Conservation (phyloP, 2,888 invertebrate species). For the Lithophane semibrunnea region DNA sequence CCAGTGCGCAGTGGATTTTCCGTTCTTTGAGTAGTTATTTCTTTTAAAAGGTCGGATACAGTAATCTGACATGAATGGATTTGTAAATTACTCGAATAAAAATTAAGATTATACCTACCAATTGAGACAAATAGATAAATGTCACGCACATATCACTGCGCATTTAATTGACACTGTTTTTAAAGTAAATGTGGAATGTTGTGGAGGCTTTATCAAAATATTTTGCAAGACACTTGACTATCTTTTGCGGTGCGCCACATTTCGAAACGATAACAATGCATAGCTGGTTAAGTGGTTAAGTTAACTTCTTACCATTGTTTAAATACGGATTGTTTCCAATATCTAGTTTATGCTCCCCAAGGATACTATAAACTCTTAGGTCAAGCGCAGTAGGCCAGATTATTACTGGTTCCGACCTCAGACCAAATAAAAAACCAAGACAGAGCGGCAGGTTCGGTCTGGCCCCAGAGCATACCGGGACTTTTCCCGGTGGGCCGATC, state of each 20-base stretch:
- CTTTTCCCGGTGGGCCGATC: no score
- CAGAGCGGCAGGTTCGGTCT: no score
- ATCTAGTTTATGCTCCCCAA: background rate
- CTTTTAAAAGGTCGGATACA: conserved; percentile 16
- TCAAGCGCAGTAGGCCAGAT: conserved; percentile 4
- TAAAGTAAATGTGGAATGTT: conserved; percentile 39
- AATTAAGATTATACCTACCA: conserved; percentile 12
- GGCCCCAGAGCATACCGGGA: no score
- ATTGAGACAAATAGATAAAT: conserved; percentile 26
- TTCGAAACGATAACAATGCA: conserved; percentile 45
- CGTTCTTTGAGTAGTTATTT: conserved; percentile 16
- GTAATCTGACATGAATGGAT: conserved; percentile 8
- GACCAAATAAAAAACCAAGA: no score
- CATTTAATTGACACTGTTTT: conserved; percentile 52
- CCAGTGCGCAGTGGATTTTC: conserved; percentile 32
- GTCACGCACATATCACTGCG: conserved; percentile 9
- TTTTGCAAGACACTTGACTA: conserved; percentile 51
- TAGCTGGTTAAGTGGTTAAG: conserved; percentile 10
- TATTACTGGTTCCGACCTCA: background rate
- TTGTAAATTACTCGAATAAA: conserved; percentile 7
- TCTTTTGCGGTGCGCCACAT: conserved; percentile 25
- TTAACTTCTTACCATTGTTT: conserved; percentile 29
- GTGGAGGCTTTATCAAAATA: conserved; percentile 41
- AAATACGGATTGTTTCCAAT: conserved; percentile 16
- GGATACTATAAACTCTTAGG: conserved; percentile 10